Percentiles rank a stretch among this genome's conserved stretches.
Conservation (phyloP, 2,888 invertebrate genomes). For the Lithophane ornitopus region DNA sequence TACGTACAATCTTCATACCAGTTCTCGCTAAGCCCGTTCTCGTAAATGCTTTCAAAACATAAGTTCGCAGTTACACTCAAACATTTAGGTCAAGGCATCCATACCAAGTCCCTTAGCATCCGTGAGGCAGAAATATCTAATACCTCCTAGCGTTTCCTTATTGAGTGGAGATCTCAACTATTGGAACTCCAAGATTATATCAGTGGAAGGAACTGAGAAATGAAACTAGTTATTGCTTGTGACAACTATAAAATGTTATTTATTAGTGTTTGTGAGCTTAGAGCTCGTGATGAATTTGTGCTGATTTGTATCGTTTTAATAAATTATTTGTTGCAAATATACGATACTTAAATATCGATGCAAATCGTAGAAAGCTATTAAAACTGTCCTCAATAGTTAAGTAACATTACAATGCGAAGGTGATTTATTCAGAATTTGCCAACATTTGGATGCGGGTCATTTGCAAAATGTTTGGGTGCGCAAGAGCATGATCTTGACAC, state of each 20-base stretch:
- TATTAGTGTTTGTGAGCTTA: constrained; percentile 73
- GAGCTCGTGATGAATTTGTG: constrained; percentile 71
- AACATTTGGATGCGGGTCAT: constrained; percentile 71
- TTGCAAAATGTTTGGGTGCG: constrained; percentile 72
- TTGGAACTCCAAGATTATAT: constrained; percentile 69
- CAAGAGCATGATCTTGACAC: constrained; percentile 80
- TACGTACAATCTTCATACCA: constrained; percentile 37
- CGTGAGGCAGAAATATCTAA: constrained; percentile 64
- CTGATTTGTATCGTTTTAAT: constrained; percentile 69
- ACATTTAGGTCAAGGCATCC: constrained; percentile 66
- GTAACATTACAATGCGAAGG: constrained; percentile 54
- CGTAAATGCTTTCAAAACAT: constrained; percentile 64
- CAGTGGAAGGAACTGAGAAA: constrained; percentile 73
- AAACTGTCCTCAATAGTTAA: constrained; percentile 45
- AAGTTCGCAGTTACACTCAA: constrained; percentile 50
- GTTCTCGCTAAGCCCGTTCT: constrained; percentile 59
- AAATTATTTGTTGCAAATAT: constrained; percentile 52
- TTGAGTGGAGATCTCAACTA: constrained; percentile 63
- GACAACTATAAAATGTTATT: constrained; percentile 78
- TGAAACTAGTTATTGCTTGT: constrained; percentile 76
- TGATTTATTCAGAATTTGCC: constrained; percentile 60
- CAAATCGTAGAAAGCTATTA: constrained; percentile 41
- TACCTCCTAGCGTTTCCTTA: constrained; percentile 70
- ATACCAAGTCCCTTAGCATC: constrained; percentile 62
- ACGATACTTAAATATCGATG: constrained; percentile 22